Conservation (phyloP, 2,888 invertebrate species). For the Polylopha cassiicola region DNA sequence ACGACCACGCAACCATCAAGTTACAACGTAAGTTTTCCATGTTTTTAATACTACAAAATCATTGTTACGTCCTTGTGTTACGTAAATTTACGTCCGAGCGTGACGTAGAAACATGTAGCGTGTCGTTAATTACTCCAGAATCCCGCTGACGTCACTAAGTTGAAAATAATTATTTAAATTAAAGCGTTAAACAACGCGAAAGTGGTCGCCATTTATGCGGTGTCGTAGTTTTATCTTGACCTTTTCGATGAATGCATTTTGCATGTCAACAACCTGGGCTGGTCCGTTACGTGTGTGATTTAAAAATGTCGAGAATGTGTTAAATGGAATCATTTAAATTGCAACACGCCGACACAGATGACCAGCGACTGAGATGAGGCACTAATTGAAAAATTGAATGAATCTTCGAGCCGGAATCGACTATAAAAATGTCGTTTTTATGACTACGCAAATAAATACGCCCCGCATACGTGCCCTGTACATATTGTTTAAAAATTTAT, state of each 20-base stretch:
- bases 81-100: conserved; percentile 34
- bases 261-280: conserved; percentile 49
- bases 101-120: conserved; percentile 34
- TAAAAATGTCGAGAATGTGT: conserved; percentile 23
- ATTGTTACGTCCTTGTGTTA: conserved; percentile 25
- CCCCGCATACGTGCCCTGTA: no score
- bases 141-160: conserved; percentile 42
- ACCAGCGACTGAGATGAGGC: not conserved
- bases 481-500: no score
- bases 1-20: not conserved
- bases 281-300: conserved; percentile 40
- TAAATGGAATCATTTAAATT: conserved; percentile 18
- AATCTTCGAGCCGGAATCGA: conserved; percentile 11
- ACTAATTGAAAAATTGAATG: conserved; percentile 15
- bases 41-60: conserved; percentile 14
- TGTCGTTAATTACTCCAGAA: conserved; percentile 38
- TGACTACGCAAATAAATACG: conserved; percentile 1
- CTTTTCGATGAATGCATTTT: conserved; percentile 40
- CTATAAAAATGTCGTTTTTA: conserved; percentile 1
- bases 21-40: conserved; percentile 1
- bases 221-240: conserved; percentile 45
- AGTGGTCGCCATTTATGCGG: conserved; percentile 42
- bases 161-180: conserved; percentile 36
- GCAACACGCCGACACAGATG: conserved; percentile 15
- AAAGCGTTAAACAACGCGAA: conserved; percentile 40